A percentile compares a stretch with the other conserved stretches of the same genome.
Evolutionary conservation across 2,888 invertebrate genomes (phyloP).

Genomic region (Caenorhabditis becei): DNA sequence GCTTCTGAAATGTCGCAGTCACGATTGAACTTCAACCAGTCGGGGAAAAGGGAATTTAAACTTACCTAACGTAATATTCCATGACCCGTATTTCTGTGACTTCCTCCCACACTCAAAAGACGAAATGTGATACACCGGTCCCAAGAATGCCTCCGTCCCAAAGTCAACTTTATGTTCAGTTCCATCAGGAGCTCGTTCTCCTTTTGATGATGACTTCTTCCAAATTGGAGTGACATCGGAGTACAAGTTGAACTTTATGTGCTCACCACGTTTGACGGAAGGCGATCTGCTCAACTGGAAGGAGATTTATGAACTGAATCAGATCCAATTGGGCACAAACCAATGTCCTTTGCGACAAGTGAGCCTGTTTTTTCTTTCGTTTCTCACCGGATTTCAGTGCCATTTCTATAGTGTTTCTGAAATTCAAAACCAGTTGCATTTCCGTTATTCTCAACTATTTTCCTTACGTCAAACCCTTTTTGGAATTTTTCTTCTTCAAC

Average conservation of each 20-base stretch:
- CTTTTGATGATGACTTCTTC: constrained; percentile 47
- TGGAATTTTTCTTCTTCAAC: constrained; percentile 32
- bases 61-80: constrained; percentile 58
- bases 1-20: too few relatives aligned
- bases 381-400: constrained; percentile 55
- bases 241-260: constrained; percentile 57
- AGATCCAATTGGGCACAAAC: not conserved
- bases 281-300: constrained; percentile 42
- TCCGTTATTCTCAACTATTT: too few relatives aligned
- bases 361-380: constrained; percentile 36
- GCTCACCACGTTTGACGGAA: constrained; percentile 45
- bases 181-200: not conserved
- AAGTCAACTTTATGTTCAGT: not conserved
- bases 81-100: constrained; percentile 61
- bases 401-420: constrained; percentile 49
- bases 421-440: too few relatives aligned
- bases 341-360: constrained; percentile 37
- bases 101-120: constrained; percentile 56
- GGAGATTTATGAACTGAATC: too few relatives aligned
- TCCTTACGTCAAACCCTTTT: constrained; percentile 60
- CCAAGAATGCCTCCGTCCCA: constrained; percentile 45
- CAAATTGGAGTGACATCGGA: constrained; percentile 57
- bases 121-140: constrained; percentile 61
- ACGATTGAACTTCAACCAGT: too few relatives aligned
- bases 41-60: too few relatives aligned